A percentile compares a stretch with the other conserved stretches of the same genome.
Evolutionary conservation across 2,888 invertebrate genomes (phyloP).

Genomic region (Melolontha melolontha): DNA sequence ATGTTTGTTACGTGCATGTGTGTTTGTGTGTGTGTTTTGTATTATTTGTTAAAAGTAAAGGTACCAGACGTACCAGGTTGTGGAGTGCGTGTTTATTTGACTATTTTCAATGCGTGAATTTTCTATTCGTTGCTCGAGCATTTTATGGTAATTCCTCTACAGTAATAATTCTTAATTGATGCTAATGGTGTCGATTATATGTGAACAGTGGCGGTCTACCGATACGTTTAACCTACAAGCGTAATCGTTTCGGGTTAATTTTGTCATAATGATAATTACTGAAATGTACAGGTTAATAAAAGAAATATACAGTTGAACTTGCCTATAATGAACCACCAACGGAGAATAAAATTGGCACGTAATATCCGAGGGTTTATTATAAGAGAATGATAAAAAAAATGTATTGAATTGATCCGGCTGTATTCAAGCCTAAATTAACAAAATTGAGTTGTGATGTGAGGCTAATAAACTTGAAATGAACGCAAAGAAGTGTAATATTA

Average conservation of each 20-base stretch:
- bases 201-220: constrained; percentile 4
- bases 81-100: neutral
- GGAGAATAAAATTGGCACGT: too few species aligned
- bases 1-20: neutral
- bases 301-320: too few species aligned
- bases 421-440: too few species aligned
- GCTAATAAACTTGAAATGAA: too few species aligned
- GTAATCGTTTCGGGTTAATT: constrained; percentile 2
- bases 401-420: too few species aligned
- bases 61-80: constrained; percentile 4
- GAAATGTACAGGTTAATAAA: too few species aligned
- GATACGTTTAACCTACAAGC: constrained; percentile 10
- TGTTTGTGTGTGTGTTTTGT: constrained; percentile 8
- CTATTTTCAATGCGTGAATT: neutral
- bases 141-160: constrained; percentile 3
- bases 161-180: constrained; percentile 27
- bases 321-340: too few species aligned
- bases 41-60: constrained; percentile 2
- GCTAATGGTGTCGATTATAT: constrained; percentile 13
- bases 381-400: too few species aligned
- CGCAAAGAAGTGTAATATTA: too few species aligned
- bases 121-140: neutral
- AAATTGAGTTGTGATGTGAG: too few species aligned
- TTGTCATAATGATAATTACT: neutral
- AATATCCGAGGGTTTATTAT: too few species aligned